These are phyloP conservation scores for Echiichthys vipera DNA, from an alignment of 2,797 vertebrate species.

Conservation along the genomic window DNA sequence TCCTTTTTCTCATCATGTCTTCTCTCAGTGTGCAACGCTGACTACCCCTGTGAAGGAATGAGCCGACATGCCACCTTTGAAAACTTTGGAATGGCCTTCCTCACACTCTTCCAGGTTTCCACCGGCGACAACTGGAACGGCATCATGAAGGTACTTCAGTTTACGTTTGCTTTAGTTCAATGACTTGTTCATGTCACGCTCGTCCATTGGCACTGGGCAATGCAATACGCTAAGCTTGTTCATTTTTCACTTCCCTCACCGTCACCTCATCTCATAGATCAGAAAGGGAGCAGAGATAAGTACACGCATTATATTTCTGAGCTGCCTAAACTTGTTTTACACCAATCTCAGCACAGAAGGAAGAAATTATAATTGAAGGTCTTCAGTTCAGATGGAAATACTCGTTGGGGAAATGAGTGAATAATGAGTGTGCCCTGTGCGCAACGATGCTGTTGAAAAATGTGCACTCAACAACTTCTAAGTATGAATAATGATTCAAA, in stretches of 20 bases:
- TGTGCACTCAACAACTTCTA: background rate
- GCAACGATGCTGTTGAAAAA: background rate
- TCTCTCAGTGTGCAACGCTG: conserved; percentile 91
- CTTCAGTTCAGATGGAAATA: conserved; percentile 17
- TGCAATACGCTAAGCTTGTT: background rate
- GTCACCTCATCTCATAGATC: background rate
- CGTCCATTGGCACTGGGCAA: background rate
- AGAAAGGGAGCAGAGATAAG: background rate
- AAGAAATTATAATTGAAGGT: conserved; percentile 23
- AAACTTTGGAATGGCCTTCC: conserved; percentile 98
- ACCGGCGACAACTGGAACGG: conserved; percentile 99
- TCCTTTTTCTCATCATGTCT: background rate
- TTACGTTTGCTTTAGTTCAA: background rate
- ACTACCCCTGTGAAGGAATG: conserved; percentile 97
- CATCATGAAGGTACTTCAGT: conserved; percentile 93
- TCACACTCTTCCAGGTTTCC: conserved; percentile 96
- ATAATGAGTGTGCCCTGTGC: background rate
- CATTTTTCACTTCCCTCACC: background rate
- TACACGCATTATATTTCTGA: background rate
- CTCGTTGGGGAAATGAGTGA: background rate
- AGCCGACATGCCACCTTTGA: conserved; percentile 97
- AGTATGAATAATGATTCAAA: conserved; percentile 23
- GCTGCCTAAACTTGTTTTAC: background rate
- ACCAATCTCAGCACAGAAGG: background rate
- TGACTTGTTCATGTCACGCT: background rate